Percentiles rank a stretch among this genome's conserved stretches.
Conservation (phyloP, 2,888 invertebrate species). For the Xylocampa areola region DNA sequence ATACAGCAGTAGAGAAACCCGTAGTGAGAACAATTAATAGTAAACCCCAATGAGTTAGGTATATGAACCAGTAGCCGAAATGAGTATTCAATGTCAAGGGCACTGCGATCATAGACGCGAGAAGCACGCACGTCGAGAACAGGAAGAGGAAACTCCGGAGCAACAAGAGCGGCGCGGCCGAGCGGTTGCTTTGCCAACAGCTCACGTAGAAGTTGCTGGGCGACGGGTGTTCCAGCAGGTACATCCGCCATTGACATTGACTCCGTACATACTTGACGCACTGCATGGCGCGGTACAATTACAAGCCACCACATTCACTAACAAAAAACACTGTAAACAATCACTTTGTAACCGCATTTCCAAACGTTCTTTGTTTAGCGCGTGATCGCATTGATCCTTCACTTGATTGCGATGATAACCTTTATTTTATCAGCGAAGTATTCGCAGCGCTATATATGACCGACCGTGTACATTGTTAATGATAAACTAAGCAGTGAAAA, state of each 20-base stretch:
- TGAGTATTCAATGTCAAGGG: conserved; percentile 65
- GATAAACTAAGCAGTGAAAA: conserved; percentile 69
- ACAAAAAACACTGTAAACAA: conserved; percentile 41
- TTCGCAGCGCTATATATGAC: conserved; percentile 53
- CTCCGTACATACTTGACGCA: conserved; percentile 59
- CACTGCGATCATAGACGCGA: conserved; percentile 63
- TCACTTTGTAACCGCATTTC: conserved; percentile 54
- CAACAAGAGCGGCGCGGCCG: conserved; percentile 69
- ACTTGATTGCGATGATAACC: conserved; percentile 54
- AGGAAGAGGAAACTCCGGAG: conserved; percentile 74
- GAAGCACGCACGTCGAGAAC: conserved; percentile 68
- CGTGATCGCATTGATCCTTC: conserved; percentile 43
- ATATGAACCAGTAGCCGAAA: conserved; percentile 82
- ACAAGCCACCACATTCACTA: conserved; percentile 28
- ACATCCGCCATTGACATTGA: conserved; percentile 72
- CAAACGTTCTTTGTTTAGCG: conserved; percentile 44
- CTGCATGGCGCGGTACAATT: conserved; percentile 60
- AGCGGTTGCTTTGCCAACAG: conserved; percentile 76
- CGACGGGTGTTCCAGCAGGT: conserved; percentile 69
- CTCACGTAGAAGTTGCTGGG: conserved; percentile 79
- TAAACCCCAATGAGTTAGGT: conserved; percentile 85
- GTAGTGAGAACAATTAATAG: conserved; percentile 71
- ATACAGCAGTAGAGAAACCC: conserved; percentile 73
- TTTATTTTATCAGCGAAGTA: conserved; percentile 54
- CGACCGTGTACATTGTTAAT: conserved; percentile 64